Conservation (phyloP, 2,797 vertebrate genomes). For the Sternotherus odoratus region DNA sequence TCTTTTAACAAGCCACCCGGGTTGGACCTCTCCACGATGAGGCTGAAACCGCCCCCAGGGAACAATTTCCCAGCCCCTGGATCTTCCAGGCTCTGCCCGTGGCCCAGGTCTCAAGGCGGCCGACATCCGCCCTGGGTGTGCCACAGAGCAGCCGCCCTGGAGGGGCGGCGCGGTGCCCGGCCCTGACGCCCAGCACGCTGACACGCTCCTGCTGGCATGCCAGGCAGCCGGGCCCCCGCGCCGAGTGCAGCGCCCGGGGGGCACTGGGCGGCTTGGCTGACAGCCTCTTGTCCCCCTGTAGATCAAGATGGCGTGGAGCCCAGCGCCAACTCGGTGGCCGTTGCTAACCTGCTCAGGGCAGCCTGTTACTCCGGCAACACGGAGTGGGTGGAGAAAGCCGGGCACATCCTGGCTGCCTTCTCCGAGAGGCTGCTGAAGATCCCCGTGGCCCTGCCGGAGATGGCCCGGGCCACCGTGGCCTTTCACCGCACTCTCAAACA, state of each 20-base stretch:
- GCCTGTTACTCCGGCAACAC: conserved; percentile 85
- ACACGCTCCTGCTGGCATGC: neutral
- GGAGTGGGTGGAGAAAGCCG: conserved; percentile 88
- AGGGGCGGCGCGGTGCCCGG: neutral
- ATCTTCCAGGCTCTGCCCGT: neutral
- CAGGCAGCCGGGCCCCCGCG: neutral
- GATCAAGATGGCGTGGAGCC: conserved; percentile 96
- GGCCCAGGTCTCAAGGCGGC: neutral
- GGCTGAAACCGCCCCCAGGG: neutral
- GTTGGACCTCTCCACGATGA: neutral
- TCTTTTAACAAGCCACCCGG: neutral
- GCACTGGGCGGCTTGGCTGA: neutral
- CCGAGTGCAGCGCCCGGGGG: too few relatives aligned
- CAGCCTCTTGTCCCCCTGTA: conserved; percentile 55
- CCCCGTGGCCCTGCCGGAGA: conserved; percentile 90
- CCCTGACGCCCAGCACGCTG: neutral
- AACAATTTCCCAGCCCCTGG: neutral
- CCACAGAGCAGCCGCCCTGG: neutral
- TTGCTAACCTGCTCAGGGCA: conserved; percentile 90
- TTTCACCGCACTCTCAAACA: conserved; percentile 90
- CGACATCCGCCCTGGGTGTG: neutral
- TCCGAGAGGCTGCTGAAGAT: conserved; percentile 88
- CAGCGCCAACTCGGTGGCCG: conserved; percentile 89
- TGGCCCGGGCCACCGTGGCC: conserved; percentile 86
- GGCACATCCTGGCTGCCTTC: conserved; percentile 88